These are phyloP conservation scores for Puma concolor DNA, from an alignment of 2,113 vertebrate species.

Conservation along the genomic window DNA sequence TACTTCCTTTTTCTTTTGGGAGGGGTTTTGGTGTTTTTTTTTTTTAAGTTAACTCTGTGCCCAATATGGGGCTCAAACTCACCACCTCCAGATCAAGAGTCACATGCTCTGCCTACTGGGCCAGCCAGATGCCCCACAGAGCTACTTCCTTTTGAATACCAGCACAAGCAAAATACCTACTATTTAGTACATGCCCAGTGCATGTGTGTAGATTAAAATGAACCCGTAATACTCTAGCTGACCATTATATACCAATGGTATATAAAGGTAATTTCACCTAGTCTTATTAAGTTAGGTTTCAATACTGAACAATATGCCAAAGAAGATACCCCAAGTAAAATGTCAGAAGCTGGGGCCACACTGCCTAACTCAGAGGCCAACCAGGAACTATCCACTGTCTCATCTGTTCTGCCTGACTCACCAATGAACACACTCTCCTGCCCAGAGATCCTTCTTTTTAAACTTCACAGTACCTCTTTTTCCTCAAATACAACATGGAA, in stretches of 20 bases:
- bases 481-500: not conserved
- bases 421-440: fast-evolving
- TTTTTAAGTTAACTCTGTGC: not conserved
- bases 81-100: not conserved
- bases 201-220: not conserved
- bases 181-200: not conserved
- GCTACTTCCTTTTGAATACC: not conserved
- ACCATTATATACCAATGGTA: not conserved
- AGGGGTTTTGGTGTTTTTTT: not conserved
- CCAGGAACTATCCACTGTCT: not conserved
- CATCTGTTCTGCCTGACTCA: not conserved
- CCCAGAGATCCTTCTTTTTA: not conserved
- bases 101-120: not conserved
- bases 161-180: not conserved
- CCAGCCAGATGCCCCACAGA: not conserved
- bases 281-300: not conserved
- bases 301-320: not conserved
- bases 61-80: not conserved
- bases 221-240: not conserved
- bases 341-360: not conserved
- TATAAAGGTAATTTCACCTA: not conserved
- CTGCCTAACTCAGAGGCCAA: not conserved
- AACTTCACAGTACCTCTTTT: not conserved
- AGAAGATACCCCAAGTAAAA: not conserved
- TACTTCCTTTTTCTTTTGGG: not conserved